These are phyloP conservation scores for Falco novaeseelandiae DNA, from an alignment of 2,797 vertebrate species.

Conservation along the genomic window DNA sequence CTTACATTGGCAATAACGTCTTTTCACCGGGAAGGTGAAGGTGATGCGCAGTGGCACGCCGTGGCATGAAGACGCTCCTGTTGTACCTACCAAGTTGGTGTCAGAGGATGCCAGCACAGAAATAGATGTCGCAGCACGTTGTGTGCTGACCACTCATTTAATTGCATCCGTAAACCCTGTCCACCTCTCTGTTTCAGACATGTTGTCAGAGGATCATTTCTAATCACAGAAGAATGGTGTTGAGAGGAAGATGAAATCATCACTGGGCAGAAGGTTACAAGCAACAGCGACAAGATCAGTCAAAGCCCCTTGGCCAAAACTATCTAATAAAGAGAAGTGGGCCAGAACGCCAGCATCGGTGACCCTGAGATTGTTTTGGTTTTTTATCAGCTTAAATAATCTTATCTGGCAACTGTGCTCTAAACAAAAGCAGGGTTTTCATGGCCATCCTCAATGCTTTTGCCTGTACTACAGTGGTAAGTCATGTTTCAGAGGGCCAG, in stretches of 20 bases:
- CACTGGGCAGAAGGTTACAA: constrained; percentile 4
- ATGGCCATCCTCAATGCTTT: background rate
- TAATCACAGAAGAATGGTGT: background rate
- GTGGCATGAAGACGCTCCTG: background rate
- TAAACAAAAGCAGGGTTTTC: constrained; percentile 8
- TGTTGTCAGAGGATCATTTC: background rate
- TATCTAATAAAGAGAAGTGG: background rate
- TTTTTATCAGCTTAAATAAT: constrained; percentile 41
- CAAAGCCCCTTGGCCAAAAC: constrained; percentile 7
- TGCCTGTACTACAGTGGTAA: constrained; percentile 22
- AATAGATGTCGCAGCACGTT: background rate
- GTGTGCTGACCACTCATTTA: background rate
- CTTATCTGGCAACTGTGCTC: background rate
- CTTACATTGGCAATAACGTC: background rate
- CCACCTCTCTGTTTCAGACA: background rate
- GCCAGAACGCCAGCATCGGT: background rate
- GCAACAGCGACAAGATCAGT: background rate
- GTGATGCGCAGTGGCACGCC: background rate
- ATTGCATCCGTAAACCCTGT: background rate
- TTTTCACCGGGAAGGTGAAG: background rate
- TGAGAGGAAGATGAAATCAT: constrained; percentile 9
- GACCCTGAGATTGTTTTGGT: background rate
- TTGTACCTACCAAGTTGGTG: background rate
- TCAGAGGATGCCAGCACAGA: background rate
- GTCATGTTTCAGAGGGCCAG: background rate